A percentile compares a stretch with the other conserved stretches of the same genome.
phyloP scores from a whole-genome alignment of 2,888 invertebrate species.

The Anthophora plumipes region DNA sequence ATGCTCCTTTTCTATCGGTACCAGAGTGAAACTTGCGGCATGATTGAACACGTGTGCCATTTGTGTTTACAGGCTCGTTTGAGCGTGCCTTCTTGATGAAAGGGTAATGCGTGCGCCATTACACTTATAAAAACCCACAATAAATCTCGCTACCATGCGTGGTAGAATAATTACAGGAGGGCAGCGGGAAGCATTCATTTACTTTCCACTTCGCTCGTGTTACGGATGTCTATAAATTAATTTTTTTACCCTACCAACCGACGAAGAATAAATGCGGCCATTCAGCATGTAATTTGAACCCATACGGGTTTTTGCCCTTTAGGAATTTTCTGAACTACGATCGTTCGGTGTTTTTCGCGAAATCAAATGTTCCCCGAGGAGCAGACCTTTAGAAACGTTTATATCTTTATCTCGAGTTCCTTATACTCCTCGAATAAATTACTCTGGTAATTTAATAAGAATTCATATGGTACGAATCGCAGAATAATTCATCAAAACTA shows the following conservation, averaged over 20 bases:
- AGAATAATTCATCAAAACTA: background rate
- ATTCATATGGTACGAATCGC: background rate
- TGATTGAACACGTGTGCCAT: conserved; percentile 50
- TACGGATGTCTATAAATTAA: conserved; percentile 38
- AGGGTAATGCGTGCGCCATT: conserved; percentile 52
- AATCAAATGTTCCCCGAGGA: background rate
- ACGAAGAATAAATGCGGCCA: background rate
- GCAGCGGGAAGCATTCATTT: conserved; percentile 41
- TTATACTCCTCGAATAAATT: background rate
- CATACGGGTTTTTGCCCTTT: background rate
- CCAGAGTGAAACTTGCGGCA: conserved; percentile 37
- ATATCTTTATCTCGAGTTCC: background rate
- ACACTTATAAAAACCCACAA: conserved; percentile 49
- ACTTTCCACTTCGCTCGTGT: conserved; percentile 39
- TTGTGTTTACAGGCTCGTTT: conserved; percentile 42
- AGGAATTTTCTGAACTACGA: background rate
- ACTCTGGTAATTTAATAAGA: background rate
- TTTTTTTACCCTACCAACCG: conserved; percentile 2
- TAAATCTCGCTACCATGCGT: conserved; percentile 46
- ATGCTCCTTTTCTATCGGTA: conserved; percentile 33
- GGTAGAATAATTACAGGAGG: conserved; percentile 50
- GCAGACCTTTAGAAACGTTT: background rate
- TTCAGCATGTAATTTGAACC: conserved; percentile 7
- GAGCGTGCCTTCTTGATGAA: conserved; percentile 47
- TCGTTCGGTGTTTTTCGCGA: background rate